Base-by-base conservation (phyloP, 2,797 vertebrate genomes). In the Uromys caudimaculatus region DNA sequence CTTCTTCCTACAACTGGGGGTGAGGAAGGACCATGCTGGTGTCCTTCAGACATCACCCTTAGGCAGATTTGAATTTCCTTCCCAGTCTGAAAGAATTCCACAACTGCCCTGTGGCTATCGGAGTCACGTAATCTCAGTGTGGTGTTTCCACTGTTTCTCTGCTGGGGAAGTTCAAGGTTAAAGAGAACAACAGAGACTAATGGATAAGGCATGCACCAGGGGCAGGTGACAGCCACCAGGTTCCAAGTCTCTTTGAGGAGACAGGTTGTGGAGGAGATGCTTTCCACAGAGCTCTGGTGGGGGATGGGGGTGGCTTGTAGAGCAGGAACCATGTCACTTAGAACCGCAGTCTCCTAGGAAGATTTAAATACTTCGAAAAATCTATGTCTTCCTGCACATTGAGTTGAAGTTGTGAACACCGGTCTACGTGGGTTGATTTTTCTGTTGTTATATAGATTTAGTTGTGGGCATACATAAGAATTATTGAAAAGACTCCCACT, bases 161-260 rank as follows among this genome's bases (percentile, higher is more conserved):
- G 1, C 35, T 8, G 78, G 21, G 0, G 32, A 4, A 7, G 64
- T 35, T 14, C 24, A 1, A 3, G 9, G 71, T 16, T 1, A 38
- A 17, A 38, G 77, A 29, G 81, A 73, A n/a, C 27, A 52, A 7
- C 52, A 6, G n/a, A 76, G 38, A 13, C 14, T 1, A 1, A 76
- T 2, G 1, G 6, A 0, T 0, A 9, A 41, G 1, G 16, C 0
- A 0, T 0, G 21, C 35, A 0, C 10, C 1, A 0, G 21, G 3
- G 0, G n/a, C 12, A 1, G 24, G 16, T 24, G 50, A 11, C 6
- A 41, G 14, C 23, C 4, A 1, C 2, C 82, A 4, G 58, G 81
- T 60, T 21, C 50, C 38, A 11, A 38, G 24, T 23, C 24, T 38
- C 29, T 2, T 10, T 0, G 19, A 13, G 69, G 2, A 58, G 29